Conservation (phyloP, 2,113 vertebrate species). For the Tamias sibiricus region DNA sequence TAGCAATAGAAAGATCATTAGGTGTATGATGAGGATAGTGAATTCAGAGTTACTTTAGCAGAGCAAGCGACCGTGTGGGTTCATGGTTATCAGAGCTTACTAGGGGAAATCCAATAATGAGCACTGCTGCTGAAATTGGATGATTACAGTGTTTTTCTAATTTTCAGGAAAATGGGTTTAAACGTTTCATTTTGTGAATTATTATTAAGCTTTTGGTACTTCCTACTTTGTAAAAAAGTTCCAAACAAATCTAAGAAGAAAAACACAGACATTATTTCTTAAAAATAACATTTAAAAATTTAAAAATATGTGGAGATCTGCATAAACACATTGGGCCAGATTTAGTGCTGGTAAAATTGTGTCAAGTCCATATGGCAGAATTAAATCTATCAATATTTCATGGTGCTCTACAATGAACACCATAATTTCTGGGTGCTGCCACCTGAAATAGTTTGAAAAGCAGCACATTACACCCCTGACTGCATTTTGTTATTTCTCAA, state of each 20-base stretch:
- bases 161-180: slow-evolving; percentile 68
- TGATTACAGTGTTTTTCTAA: slow-evolving; percentile 59
- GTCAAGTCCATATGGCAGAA: slow-evolving; percentile 42
- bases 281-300: slow-evolving; percentile 58
- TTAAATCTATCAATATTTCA: slow-evolving; percentile 70
- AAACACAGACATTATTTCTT: slow-evolving; percentile 56
- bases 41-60: slow-evolving; percentile 52
- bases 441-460: slow-evolving; percentile 69
- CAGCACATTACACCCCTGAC: slow-evolving; percentile 50
- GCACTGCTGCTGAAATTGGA: slow-evolving; percentile 28
- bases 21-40: not conserved
- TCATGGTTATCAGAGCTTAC: slow-evolving; percentile 34
- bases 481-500: slow-evolving; percentile 66
- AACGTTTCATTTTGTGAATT: slow-evolving; percentile 62
- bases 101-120: slow-evolving; percentile 57
- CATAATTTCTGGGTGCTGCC: slow-evolving; percentile 64
- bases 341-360: slow-evolving; percentile 56
- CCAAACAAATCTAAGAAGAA: slow-evolving; percentile 58
- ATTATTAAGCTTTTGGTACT: slow-evolving; percentile 56
- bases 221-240: slow-evolving; percentile 63
- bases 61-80: slow-evolving; percentile 6
- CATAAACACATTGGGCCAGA: slow-evolving; percentile 37
- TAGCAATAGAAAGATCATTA: slow-evolving; percentile 57
- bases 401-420: slow-evolving; percentile 47
- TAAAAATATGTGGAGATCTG: slow-evolving; percentile 33